phyloP scores from a whole-genome alignment of 2,888 invertebrate species.

The Silvanus unidentatus region DNA sequence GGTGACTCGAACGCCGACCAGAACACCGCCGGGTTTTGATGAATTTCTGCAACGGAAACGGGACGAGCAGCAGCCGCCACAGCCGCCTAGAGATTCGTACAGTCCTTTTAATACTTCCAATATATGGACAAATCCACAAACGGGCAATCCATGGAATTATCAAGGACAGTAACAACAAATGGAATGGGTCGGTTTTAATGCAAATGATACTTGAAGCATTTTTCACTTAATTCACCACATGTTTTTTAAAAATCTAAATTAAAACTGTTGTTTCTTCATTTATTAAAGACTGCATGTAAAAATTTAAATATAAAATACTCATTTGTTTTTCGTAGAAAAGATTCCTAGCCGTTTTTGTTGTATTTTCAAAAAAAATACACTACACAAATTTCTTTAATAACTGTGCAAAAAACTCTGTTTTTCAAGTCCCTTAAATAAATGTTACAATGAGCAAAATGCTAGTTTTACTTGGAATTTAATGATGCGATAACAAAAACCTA shows the following conservation, averaged over 20 bases:
- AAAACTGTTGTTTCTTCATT: constrained; percentile 16
- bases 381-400: too few species aligned
- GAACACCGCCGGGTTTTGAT: constrained; percentile 44
- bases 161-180: constrained; percentile 19
- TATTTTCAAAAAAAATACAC: too few species aligned
- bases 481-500: too few species aligned
- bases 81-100: constrained; percentile 33
- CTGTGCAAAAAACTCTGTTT: too few species aligned
- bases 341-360: too few species aligned
- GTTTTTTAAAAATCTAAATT: neutral
- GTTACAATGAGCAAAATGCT: neutral
- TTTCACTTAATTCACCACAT: constrained; percentile 26
- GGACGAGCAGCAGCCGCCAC: constrained; percentile 19
- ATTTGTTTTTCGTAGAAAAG: constrained; percentile 19
- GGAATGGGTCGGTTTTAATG: constrained; percentile 9
- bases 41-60: constrained; percentile 21
- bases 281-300: constrained; percentile 34
- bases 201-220: constrained; percentile 16
- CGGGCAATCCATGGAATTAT: constrained; percentile 42
- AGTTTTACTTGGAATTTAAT: too few species aligned
- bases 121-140: constrained; percentile 42
- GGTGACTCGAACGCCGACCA: constrained; percentile 35
- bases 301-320: constrained; percentile 34
- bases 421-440: neutral
- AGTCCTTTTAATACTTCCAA: constrained; percentile 43